Percentiles rank a stretch among this genome's conserved stretches.
phyloP scores from a whole-genome alignment of 2,113 vertebrate genomes.

The Myotis davidii region DNA sequence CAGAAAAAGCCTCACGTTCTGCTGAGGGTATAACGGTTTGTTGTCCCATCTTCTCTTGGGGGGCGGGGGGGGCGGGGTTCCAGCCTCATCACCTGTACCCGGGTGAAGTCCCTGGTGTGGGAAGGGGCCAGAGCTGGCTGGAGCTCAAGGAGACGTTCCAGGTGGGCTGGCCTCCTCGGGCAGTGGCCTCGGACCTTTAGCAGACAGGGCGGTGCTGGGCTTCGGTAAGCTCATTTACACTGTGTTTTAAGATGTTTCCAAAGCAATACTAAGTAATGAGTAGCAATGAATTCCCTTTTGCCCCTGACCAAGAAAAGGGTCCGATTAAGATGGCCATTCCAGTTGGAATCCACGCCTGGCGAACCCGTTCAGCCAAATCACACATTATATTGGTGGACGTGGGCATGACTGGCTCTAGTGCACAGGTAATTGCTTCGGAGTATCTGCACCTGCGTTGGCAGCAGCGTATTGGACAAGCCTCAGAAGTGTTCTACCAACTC shows the following conservation, averaged over 20 bases:
- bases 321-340: background rate
- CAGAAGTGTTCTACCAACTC: background rate
- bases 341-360: background rate
- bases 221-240: background rate
- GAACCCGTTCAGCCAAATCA: background rate
- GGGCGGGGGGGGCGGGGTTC: no score
- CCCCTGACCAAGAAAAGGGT: background rate
- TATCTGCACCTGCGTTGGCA: background rate
- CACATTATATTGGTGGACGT: background rate
- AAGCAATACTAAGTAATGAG: background rate
- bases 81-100: background rate
- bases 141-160: background rate
- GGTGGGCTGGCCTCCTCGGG: background rate
- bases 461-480: background rate
- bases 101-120: background rate
- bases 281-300: background rate
- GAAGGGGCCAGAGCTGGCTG: background rate
- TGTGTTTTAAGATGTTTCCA: background rate
- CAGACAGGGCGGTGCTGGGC: background rate
- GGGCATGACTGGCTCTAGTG: background rate
- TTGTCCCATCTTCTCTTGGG: background rate
- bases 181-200: background rate
- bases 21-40: background rate
- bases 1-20: constrained; percentile 32
- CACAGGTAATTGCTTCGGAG: background rate